A percentile compares a stretch with the other conserved stretches of the same genome.
These are phyloP conservation scores for Planococcus citri DNA, from an alignment of 1,140 invertebrate genomes.

Conservation along the genomic window DNA sequence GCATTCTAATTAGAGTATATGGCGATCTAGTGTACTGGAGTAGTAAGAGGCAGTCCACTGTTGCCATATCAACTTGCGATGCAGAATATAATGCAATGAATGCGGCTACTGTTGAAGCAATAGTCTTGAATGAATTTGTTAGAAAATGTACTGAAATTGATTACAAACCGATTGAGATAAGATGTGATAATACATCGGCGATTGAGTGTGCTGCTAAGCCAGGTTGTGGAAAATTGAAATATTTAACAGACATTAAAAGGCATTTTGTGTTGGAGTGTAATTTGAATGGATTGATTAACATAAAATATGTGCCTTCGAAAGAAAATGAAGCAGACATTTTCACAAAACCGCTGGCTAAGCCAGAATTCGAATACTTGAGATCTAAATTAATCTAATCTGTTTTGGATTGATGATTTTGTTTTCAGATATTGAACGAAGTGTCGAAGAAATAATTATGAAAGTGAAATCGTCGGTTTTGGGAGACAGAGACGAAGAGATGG, in stretches of 20 bases:
- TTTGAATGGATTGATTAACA: not conserved
- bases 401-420: no score
- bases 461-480: no score
- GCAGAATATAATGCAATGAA: not conserved
- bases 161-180: not conserved
- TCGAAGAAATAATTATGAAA: no score
- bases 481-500: no score
- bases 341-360: no score
- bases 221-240: not conserved
- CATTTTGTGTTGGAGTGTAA: constrained; percentile 1
- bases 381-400: no score
- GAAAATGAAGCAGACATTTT: not conserved
- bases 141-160: not conserved
- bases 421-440: no score
- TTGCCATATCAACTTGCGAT: constrained; percentile 28
- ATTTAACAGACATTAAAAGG: not conserved
- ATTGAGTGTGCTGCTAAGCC: not conserved
- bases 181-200: not conserved
- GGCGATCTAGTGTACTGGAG: constrained; percentile 38
- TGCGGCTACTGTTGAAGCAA: not conserved
- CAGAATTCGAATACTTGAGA: no score
- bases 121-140: not conserved
- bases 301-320: not conserved
- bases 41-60: constrained; percentile 38
- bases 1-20: constrained; percentile 31